phyloP scores from a whole-genome alignment of 2,888 invertebrate species.

The Leistus spinibarbis region DNA sequence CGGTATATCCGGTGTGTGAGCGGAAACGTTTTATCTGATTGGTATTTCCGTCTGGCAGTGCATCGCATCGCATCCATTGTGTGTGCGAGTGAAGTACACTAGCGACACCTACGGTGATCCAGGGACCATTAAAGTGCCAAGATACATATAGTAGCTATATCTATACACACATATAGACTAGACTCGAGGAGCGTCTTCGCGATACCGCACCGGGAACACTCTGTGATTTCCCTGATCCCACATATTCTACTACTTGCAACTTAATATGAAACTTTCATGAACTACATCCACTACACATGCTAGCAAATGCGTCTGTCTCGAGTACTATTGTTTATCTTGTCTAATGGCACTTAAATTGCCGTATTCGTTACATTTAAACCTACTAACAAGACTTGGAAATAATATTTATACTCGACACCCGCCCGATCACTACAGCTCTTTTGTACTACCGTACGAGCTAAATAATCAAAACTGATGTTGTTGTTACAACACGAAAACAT shows the following conservation, averaged over 20 bases:
- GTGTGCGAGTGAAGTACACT: not conserved
- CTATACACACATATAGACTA: not conserved
- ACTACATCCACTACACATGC: not conserved
- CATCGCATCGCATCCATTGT: constrained; percentile 31
- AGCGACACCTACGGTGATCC: constrained; percentile 38
- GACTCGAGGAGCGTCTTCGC: not conserved
- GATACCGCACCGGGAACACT: constrained; percentile 18
- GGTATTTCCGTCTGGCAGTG: constrained; percentile 29
- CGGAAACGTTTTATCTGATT: constrained; percentile 39
- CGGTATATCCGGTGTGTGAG: constrained; percentile 25
- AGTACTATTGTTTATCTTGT: not conserved
- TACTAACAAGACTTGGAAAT: no score
- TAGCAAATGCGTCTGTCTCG: not conserved
- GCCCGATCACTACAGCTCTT: no score
- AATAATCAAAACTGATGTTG: no score
- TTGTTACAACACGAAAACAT: no score
- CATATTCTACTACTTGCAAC: constrained; percentile 26
- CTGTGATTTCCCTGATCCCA: constrained; percentile 40
- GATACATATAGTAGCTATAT: not conserved
- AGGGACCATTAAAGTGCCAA: constrained; percentile 25
- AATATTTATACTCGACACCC: no score
- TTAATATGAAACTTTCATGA: constrained; percentile 38
- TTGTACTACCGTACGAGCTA: no score
- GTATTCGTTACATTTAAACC: not conserved
- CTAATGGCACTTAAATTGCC: not conserved